phyloP scores from a whole-genome alignment of 2,888 invertebrate genomes.

The Erebia palarica region DNA sequence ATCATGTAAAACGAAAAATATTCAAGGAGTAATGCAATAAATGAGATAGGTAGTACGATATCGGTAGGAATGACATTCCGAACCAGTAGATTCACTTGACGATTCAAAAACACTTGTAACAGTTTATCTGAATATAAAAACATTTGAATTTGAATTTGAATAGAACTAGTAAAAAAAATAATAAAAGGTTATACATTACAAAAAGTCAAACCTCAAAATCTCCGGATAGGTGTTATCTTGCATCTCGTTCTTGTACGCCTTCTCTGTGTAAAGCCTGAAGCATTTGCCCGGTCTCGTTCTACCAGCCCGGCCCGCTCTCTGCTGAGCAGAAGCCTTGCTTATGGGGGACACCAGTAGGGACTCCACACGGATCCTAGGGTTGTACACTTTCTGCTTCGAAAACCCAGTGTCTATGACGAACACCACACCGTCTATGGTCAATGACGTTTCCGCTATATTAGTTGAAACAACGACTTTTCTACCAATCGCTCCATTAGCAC shows the following conservation, averaged over 20 bases:
- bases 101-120: no score
- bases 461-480: conserved; percentile 98
- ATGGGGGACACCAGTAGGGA: conserved; percentile 98
- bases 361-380: conserved; percentile 94
- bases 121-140: no score
- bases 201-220: conserved; percentile 83
- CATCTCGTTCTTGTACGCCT: conserved; percentile 97
- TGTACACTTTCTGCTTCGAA: conserved; percentile 98
- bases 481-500: conserved; percentile 94
- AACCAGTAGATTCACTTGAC: no score
- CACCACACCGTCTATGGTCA: conserved; percentile 99
- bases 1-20: no score
- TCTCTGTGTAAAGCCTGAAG: conserved; percentile 97
- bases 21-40: not conserved
- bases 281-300: conserved; percentile 99
- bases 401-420: conserved; percentile 99
- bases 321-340: conserved; percentile 99
- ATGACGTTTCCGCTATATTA: conserved; percentile 99
- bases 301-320: conserved; percentile 98
- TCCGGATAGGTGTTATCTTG: conserved; percentile 99
- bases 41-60: not conserved
- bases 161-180: not conserved
- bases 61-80: no score
- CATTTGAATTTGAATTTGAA: no score
- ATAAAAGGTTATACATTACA: conserved; percentile 22